Percentiles rank a stretch among this genome's conserved stretches.
phyloP scores from a whole-genome alignment of 2,113 vertebrate genomes.

The Alethe castanea region DNA sequence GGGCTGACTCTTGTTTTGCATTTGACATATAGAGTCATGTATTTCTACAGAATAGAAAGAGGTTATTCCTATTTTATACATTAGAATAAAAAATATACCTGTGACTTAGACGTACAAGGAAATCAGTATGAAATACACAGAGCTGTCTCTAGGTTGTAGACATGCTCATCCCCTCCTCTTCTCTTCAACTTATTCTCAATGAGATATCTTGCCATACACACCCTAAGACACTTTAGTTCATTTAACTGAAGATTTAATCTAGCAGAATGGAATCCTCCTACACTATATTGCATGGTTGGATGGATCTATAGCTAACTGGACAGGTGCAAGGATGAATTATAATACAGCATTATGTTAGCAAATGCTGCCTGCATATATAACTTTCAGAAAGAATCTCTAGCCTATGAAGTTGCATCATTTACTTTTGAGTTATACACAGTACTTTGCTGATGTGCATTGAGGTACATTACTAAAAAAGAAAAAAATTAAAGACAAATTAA shows the following conservation, averaged over 20 bases:
- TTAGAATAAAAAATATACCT: background rate
- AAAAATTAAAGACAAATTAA: background rate
- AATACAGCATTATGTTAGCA: slow-evolving; percentile 15
- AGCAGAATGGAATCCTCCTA: slow-evolving; percentile 45
- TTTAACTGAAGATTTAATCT: slow-evolving; percentile 59
- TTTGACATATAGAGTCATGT: background rate
- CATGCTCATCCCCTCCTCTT: background rate
- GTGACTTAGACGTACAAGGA: background rate
- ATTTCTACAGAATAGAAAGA: background rate
- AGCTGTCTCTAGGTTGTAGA: background rate
- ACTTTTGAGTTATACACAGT: background rate
- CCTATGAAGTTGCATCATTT: background rate
- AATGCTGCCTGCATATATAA: background rate
- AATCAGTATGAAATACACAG: background rate
- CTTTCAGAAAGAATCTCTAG: background rate
- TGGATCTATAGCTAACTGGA: slow-evolving; percentile 37
- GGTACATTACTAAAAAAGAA: background rate
- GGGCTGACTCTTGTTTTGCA: background rate
- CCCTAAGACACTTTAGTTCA: slow-evolving; percentile 16
- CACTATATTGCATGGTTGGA: slow-evolving; percentile 7
- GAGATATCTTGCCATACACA: background rate
- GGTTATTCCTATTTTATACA: background rate
- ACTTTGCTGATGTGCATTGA: background rate
- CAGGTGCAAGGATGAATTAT: slow-evolving; percentile 33
- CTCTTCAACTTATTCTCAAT: background rate